Conservation (phyloP, 2,888 invertebrate species). For the Tricholauxania praeusta region DNA sequence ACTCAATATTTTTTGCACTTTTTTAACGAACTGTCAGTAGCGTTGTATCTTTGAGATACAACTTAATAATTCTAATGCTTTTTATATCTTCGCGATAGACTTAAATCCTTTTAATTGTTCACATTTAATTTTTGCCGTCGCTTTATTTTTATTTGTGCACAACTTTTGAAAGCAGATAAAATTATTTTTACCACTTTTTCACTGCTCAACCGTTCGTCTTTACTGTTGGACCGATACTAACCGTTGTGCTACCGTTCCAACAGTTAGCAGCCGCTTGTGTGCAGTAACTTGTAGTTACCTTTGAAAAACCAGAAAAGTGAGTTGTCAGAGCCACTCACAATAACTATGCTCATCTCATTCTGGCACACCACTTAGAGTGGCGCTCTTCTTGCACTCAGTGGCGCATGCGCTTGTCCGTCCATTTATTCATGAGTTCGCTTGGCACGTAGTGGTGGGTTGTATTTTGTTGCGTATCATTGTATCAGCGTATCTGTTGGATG, state of each 20-base stretch:
- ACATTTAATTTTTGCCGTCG: conserved; percentile 26
- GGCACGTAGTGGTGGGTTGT: not conserved
- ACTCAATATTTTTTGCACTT: conserved; percentile 9
- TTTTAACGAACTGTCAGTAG: not conserved
- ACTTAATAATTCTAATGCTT: not conserved
- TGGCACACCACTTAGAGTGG: not conserved
- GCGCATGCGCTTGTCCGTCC: not conserved
- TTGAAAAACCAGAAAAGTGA: conserved; percentile 32
- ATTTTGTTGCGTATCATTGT: conserved; percentile 37
- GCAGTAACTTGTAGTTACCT: conserved; percentile 1
- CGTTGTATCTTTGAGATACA: not conserved
- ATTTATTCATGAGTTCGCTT: conserved; percentile 5
- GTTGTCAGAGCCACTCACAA: conserved; percentile 12
- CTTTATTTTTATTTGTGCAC: conserved; percentile 15
- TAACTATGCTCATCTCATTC: conserved; percentile 46
- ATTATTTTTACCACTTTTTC: not conserved
- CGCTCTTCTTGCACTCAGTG: conserved; percentile 38
- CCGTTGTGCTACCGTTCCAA: conserved; percentile 44
- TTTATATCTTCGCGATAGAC: not conserved
- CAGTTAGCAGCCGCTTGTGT: conserved; percentile 44
- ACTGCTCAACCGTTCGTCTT: conserved; percentile 54
- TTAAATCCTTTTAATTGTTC: conserved; percentile 5
- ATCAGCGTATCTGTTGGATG: conserved; percentile 52
- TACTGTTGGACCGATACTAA: conserved; percentile 63
- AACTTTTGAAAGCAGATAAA: conserved; percentile 42